Percentiles rank a stretch among this genome's conserved stretches.
Evolutionary conservation across 2,797 vertebrate genomes (phyloP).

Genomic region (Oreochromis mossambicus): DNA sequence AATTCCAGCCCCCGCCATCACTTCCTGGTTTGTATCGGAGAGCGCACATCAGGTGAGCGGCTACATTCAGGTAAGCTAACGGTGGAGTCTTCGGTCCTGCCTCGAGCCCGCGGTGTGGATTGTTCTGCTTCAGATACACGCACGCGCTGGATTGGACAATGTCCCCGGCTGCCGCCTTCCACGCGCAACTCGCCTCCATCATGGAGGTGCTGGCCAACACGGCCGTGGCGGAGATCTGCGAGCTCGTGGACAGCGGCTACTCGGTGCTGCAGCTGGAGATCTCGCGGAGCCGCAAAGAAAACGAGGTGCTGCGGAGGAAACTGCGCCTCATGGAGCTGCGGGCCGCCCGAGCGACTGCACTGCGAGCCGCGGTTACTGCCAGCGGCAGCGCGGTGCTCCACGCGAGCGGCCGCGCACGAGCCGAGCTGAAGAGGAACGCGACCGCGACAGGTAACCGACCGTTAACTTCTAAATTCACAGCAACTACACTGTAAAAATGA

Average conservation of each 20-base stretch:
- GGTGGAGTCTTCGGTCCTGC: not conserved
- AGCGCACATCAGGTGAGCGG: not conserved
- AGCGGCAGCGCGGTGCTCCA: not conserved
- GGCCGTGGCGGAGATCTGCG: conserved; percentile 78
- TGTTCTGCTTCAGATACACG: not conserved
- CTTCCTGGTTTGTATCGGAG: conserved; percentile 33
- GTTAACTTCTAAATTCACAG: rapidly evolving
- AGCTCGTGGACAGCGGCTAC: conserved; percentile 75
- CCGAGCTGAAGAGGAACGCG: conserved; percentile 10
- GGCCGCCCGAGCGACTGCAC: conserved; percentile 33
- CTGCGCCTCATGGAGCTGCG: conserved; percentile 73
- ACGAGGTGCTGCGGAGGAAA: conserved; percentile 68
- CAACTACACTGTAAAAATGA: rapidly evolving
- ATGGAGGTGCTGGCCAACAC: conserved; percentile 77
- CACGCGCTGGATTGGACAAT: conserved; percentile 7
- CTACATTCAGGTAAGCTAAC: not conserved
- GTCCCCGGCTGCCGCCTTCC: conserved; percentile 68
- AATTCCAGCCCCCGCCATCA: not conserved
- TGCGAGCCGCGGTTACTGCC: conserved; percentile 10
- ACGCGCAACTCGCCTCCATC: conserved; percentile 75
- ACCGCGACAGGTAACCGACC: not conserved
- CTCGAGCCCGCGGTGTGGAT: rapidly evolving
- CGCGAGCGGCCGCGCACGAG: conserved; percentile 27
- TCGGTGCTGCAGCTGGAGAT: conserved; percentile 72
- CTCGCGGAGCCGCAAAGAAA: conserved; percentile 72